phyloP scores from a whole-genome alignment of 1,140 invertebrate species.

The Linepithema humile region DNA sequence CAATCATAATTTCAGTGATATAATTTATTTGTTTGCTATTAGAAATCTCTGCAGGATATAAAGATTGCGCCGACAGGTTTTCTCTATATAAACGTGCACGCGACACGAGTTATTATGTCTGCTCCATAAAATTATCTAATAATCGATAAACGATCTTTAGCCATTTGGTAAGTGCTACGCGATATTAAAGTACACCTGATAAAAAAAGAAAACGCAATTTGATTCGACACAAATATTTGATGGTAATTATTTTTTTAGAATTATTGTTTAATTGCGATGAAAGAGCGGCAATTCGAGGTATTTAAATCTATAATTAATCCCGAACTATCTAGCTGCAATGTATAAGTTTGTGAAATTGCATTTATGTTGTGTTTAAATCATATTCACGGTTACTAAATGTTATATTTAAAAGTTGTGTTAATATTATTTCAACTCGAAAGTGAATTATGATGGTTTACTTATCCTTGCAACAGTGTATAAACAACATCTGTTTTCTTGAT shows the following conservation, averaged over 20 bases:
- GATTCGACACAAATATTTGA: no score
- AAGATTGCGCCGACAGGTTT: background rate
- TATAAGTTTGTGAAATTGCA: background rate
- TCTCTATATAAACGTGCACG: background rate
- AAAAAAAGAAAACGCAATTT: background rate
- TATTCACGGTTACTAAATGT: background rate
- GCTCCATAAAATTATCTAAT: background rate
- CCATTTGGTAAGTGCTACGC: no score
- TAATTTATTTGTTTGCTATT: background rate
- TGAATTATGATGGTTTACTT: no score
- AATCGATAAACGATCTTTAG: background rate
- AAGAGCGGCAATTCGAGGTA: background rate
- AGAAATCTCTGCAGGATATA: background rate
- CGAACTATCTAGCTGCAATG: background rate
- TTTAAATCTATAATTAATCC: background rate
- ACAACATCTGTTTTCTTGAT: no score
- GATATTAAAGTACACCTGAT: background rate
- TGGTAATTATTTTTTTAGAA: no score
- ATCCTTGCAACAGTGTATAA: no score
- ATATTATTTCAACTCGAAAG: background rate
- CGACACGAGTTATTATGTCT: background rate
- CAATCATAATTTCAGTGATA: background rate
- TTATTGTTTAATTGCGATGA: background rate
- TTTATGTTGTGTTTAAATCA: background rate
- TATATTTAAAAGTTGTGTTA: background rate